Percentiles rank a stretch among this genome's conserved stretches.
Conservation (phyloP, 2,797 vertebrate species). For the Sebastes nivosus region DNA sequence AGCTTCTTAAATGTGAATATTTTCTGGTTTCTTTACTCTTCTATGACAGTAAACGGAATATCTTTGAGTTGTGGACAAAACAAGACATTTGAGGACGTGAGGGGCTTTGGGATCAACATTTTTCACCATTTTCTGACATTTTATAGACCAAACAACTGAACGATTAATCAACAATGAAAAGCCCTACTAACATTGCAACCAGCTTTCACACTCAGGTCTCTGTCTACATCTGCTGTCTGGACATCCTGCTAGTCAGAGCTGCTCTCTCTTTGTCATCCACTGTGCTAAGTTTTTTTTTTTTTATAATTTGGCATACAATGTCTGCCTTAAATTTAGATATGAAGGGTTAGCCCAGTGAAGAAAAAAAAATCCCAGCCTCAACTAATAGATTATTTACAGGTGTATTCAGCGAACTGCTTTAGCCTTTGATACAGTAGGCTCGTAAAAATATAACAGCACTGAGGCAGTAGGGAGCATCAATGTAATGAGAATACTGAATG, state of each 20-base stretch:
- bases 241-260: neutral
- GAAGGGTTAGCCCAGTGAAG: neutral
- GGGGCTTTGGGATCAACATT: no score
- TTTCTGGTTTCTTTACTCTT: no score
- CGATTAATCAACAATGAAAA: no score
- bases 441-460: neutral
- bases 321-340: neutral
- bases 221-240: slow-evolving; percentile 19
- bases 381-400: slow-evolving; percentile 2
- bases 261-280: neutral
- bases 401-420: neutral
- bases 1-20: no score
- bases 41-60: no score
- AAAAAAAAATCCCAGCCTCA: neutral
- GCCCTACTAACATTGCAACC: neutral
- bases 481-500: neutral
- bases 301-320: neutral
- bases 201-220: slow-evolving; percentile 22
- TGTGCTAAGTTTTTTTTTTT: neutral
- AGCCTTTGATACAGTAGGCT: neutral
- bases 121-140: no score
- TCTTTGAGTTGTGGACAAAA: no score
- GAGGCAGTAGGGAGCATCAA: neutral
- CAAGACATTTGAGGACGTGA: no score
- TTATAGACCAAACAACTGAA: no score